Conservation (phyloP, 2,888 invertebrate genomes). For the Dyspetes luteomarginatus region DNA sequence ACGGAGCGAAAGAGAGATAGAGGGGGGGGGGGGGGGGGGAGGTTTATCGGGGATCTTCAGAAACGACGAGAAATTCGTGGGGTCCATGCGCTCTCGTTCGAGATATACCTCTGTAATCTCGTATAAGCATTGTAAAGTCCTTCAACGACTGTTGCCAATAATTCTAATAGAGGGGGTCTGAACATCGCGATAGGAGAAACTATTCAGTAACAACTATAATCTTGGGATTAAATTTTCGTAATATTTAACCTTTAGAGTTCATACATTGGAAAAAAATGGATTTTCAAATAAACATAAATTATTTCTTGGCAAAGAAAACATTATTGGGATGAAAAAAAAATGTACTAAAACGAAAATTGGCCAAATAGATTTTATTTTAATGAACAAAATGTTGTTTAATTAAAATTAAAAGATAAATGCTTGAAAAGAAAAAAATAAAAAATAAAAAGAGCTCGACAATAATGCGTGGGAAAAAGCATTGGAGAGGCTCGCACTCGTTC, state of each 20-base stretch:
- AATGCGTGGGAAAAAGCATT: constrained; percentile 36
- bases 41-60: constrained; percentile 61
- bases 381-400: neutral
- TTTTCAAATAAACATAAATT: neutral
- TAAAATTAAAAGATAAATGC: neutral
- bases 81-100: constrained; percentile 28
- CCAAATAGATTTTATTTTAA: too few relatives aligned
- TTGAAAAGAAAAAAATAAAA: neutral
- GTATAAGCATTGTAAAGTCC: constrained; percentile 60
- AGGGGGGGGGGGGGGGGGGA: constrained; percentile 13
- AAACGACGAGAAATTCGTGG: constrained; percentile 52
- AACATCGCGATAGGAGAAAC: constrained; percentile 18
- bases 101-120: constrained; percentile 59
- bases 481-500: neutral
- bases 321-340: too few relatives aligned
- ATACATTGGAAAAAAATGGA: neutral
- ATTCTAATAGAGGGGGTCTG: constrained; percentile 53
- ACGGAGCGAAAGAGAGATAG: constrained; percentile 6
- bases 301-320: too few relatives aligned
- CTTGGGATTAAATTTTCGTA: constrained; percentile 35
- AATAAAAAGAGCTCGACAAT: neutral
- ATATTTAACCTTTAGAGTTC: neutral
- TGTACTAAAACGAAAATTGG: too few relatives aligned
- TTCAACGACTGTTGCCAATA: constrained; percentile 61
- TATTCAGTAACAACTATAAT: constrained; percentile 42